A percentile compares a stretch with the other conserved stretches of the same genome.
phyloP scores from a whole-genome alignment of 1,140 invertebrate genomes.

The Hyposmocoma kahamanoa region DNA sequence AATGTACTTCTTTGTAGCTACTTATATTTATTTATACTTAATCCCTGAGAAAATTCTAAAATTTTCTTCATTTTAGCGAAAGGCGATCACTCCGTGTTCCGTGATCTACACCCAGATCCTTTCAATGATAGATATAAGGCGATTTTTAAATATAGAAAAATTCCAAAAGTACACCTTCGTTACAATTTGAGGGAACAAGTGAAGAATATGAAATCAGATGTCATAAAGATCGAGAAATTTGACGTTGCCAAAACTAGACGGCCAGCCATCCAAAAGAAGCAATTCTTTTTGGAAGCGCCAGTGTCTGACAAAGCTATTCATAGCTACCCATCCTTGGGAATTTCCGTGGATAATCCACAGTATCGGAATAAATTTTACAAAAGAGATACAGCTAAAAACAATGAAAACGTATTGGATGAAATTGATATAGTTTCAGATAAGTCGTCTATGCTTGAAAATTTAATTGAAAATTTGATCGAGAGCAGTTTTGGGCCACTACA shows the following conservation, averaged over 20 bases:
- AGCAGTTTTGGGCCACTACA: constrained; percentile 21
- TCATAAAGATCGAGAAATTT: constrained; percentile 28
- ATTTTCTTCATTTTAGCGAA: background rate
- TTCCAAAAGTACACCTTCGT: constrained; percentile 46
- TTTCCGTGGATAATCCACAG: background rate
- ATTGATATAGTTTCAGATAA: constrained; percentile 12
- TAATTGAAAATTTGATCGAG: constrained; percentile 42
- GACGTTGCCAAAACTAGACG: constrained; percentile 46
- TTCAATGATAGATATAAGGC: constrained; percentile 42
- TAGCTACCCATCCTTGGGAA: background rate
- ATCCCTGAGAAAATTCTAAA: background rate
- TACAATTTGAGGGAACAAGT: constrained; percentile 54
- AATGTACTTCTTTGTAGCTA: background rate
- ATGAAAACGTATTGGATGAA: constrained; percentile 9
- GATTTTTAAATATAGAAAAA: constrained; percentile 41
- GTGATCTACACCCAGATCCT: constrained; percentile 21
- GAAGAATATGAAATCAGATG: constrained; percentile 39
- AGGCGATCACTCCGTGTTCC: background rate
- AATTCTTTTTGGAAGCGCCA: constrained; percentile 6
- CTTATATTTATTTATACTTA: background rate
- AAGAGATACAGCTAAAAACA: constrained; percentile 29
- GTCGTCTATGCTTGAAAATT: constrained; percentile 34
- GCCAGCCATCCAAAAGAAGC: constrained; percentile 32
- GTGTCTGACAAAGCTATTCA: background rate
- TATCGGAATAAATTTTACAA: constrained; percentile 36